A percentile compares a stretch with the other conserved stretches of the same genome.
These are phyloP conservation scores for Nebria brevicollis DNA, from an alignment of 2,888 invertebrate species.

Conservation along the genomic window DNA sequence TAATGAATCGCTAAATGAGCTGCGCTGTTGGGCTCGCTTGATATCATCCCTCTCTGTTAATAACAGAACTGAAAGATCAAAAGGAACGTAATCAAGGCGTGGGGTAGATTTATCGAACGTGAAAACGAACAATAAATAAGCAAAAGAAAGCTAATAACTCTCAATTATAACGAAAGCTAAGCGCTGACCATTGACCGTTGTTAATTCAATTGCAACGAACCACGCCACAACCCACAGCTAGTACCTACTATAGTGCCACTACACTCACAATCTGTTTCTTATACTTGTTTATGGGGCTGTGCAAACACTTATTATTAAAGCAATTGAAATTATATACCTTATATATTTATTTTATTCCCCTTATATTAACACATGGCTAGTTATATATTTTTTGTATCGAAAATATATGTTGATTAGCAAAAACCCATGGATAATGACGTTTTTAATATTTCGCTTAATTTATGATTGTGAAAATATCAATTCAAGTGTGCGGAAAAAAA, in stretches of 20 bases:
- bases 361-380: too few relatives aligned
- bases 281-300: not conserved
- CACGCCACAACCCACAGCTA: not conserved
- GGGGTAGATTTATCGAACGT: conserved; percentile 36
- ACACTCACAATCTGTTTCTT: not conserved
- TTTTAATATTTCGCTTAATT: too few relatives aligned
- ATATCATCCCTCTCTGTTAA: conserved; percentile 25
- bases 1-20: conserved; percentile 45
- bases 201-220: conserved; percentile 52
- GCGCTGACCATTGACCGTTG: conserved; percentile 53
- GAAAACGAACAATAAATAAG: conserved; percentile 46
- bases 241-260: not conserved
- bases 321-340: too few relatives aligned
- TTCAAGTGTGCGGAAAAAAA: too few relatives aligned
- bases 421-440: too few relatives aligned
- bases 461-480: too few relatives aligned
- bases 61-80: conserved; percentile 43
- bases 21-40: conserved; percentile 16
- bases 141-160: conserved; percentile 53
- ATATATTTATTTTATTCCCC: too few relatives aligned
- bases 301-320: too few relatives aligned
- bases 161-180: conserved; percentile 53
- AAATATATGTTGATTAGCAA: too few relatives aligned
- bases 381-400: too few relatives aligned
- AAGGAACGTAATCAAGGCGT: conserved; percentile 36